Evolutionary conservation across 2,797 vertebrate genomes (phyloP).

Genomic region (Anguilla marmorata): DNA sequence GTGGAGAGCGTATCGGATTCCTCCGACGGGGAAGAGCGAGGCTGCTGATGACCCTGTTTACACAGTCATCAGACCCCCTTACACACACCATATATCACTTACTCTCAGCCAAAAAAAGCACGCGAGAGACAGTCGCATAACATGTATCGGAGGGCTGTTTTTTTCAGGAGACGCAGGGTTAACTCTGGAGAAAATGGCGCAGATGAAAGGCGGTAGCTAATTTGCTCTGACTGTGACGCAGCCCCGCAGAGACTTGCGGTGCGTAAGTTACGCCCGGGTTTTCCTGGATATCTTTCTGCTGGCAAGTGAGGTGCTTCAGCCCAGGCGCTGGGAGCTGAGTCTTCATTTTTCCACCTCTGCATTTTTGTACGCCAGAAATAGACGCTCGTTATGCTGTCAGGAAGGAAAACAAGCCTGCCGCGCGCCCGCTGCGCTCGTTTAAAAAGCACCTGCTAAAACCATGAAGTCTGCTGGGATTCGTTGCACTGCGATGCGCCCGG

Average conservation of each 20-base stretch:
- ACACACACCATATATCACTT: constrained; percentile 32
- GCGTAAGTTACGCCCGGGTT: neutral
- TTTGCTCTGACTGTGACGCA: neutral
- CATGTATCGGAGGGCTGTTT: neutral
- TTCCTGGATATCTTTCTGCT: constrained; percentile 30
- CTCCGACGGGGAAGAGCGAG: constrained; percentile 43
- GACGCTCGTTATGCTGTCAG: neutral
- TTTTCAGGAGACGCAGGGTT: constrained; percentile 27
- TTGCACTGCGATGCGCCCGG: constrained; percentile 26
- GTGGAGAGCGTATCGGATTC: constrained; percentile 33
- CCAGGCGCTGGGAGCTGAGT: neutral
- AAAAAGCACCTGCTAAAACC: constrained; percentile 19
- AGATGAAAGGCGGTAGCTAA: neutral
- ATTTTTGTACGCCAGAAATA: neutral
- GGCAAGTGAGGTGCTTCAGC: constrained; percentile 7
- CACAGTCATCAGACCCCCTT: constrained; percentile 47
- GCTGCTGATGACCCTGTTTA: constrained; percentile 48
- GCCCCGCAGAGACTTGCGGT: neutral
- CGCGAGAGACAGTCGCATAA: constrained; percentile 31
- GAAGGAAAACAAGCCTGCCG: neutral
- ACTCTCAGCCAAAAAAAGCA: constrained; percentile 37
- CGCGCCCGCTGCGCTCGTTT: constrained; percentile 1
- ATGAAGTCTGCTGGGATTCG: constrained; percentile 3
- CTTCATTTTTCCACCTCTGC: neutral
- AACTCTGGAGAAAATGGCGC: constrained; percentile 38